These are phyloP conservation scores for Carlito syrichta DNA, from an alignment of 2,113 vertebrate species.

Conservation along the genomic window DNA sequence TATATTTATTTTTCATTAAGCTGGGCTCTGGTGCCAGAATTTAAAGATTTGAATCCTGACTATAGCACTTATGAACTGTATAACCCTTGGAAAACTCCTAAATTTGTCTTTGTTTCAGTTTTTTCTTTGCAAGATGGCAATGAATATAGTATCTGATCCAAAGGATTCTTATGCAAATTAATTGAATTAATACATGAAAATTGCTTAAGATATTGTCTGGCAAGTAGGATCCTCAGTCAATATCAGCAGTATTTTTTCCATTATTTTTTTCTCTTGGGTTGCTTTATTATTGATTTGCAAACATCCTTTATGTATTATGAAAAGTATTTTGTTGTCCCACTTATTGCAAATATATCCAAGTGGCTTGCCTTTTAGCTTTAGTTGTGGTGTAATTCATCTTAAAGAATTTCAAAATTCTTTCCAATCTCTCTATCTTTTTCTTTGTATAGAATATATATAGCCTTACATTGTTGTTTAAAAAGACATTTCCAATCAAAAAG, in stretches of 20 bases:
- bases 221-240: neutral
- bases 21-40: neutral
- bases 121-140: neutral
- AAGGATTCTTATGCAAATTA: neutral
- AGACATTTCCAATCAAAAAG: neutral
- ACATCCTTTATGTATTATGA: neutral
- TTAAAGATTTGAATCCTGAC: neutral
- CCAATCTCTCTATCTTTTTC: neutral
- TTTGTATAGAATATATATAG: neutral
- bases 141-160: neutral
- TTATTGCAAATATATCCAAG: neutral
- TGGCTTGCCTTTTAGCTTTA: slow-evolving; percentile 14
- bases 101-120: neutral
- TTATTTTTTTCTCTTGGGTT: neutral
- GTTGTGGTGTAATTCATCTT: neutral
- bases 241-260: neutral
- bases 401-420: neutral
- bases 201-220: neutral
- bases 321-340: neutral
- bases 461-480: neutral
- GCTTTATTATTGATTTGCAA: neutral
- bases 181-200: neutral
- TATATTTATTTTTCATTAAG: neutral
- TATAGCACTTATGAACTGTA: neutral
- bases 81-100: neutral